These are phyloP conservation scores for Hypotaenidia okinawae DNA, from an alignment of 2,797 vertebrate species.

Conservation along the genomic window DNA sequence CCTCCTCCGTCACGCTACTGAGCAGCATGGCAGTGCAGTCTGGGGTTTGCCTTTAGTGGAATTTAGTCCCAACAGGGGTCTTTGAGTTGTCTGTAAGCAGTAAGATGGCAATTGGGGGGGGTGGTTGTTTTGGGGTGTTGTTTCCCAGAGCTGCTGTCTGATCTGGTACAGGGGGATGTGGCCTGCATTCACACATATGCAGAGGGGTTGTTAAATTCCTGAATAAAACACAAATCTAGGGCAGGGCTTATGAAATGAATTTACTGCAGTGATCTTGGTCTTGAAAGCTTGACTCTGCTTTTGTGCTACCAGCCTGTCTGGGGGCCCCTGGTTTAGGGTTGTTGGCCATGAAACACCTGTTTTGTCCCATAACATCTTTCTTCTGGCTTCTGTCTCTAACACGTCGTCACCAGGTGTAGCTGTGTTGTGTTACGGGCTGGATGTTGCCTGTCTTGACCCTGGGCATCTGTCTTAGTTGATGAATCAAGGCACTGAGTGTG, in stretches of 20 bases:
- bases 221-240: constrained; percentile 74
- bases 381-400: constrained; percentile 40
- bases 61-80: constrained; percentile 64
- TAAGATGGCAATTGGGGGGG: constrained; percentile 33
- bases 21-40: constrained; percentile 63
- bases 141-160: constrained; percentile 50
- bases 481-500: not conserved
- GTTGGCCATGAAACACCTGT: not conserved
- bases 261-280: constrained; percentile 53
- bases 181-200: constrained; percentile 29
- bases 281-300: constrained; percentile 48
- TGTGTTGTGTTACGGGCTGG: constrained; percentile 10
- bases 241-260: constrained; percentile 60
- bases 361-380: constrained; percentile 2
- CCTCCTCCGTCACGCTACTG: constrained; percentile 36
- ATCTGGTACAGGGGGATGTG: constrained; percentile 32
- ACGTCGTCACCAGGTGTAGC: not conserved
- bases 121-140: not conserved
- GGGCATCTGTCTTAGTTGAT: not conserved
- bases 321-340: constrained; percentile 7
- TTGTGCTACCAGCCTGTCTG: constrained; percentile 13
- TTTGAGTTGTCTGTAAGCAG: constrained; percentile 67
- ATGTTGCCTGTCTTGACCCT: constrained; percentile 9
- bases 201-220: constrained; percentile 55
- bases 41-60: constrained; percentile 64